These are phyloP conservation scores for Eciton burchellii DNA, from an alignment of 1,140 invertebrate species.

Conservation along the genomic window DNA sequence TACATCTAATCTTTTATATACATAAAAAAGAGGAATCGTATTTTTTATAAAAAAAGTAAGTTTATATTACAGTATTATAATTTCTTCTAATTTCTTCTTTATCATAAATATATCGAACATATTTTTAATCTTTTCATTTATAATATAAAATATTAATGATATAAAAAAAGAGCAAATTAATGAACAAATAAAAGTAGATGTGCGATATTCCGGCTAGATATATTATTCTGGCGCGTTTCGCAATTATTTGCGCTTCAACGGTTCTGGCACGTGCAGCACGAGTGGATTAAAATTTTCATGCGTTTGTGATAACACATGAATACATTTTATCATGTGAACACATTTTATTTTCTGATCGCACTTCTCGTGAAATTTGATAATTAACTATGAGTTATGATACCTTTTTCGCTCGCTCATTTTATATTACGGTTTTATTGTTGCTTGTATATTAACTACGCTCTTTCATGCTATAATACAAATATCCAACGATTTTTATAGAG, in stretches of 20 bases:
- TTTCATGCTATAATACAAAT: no score
- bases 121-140: no score
- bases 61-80: no score
- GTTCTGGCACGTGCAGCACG: not conserved
- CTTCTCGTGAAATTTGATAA: conserved; percentile 26
- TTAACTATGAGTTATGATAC: not conserved
- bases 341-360: conserved; percentile 33
- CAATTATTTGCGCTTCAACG: conserved; percentile 62
- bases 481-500: no score
- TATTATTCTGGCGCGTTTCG: not conserved
- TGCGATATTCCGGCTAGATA: no score
- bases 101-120: no score
- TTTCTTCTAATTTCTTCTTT: no score
- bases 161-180: conserved; percentile 41
- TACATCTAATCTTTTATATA: conserved; percentile 39
- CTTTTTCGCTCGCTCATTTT: not conserved
- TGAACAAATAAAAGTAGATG: conserved; percentile 36
- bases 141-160: no score
- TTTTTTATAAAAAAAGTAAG: no score
- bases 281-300: conserved; percentile 66
- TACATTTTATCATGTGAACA: conserved; percentile 57
- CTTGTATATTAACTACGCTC: no score
- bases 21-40: no score
- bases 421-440: no score
- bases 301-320: conserved; percentile 54